Evolutionary conservation across 2,888 invertebrate species (phyloP).

Genomic region (Adela reaumurella): DNA sequence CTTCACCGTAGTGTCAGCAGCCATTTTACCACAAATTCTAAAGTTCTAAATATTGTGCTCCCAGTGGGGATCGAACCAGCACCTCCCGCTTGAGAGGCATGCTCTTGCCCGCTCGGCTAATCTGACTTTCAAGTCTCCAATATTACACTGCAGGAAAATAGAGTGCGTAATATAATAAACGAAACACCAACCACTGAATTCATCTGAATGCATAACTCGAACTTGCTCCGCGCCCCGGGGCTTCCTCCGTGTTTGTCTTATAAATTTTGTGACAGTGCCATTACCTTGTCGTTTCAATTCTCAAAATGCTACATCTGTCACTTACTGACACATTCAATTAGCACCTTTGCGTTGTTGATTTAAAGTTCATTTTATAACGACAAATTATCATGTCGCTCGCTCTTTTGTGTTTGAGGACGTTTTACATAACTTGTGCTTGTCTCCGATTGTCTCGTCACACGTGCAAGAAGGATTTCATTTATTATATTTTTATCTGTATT

Average conservation of each 20-base stretch:
- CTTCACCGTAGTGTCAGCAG: no score
- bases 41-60: no score
- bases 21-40: no score
- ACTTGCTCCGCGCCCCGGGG: neutral
- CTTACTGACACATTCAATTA: neutral
- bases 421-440: neutral
- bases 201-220: no score
- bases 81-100: no score
- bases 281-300: neutral
- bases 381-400: neutral
- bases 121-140: no score
- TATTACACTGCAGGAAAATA: no score
- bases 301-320: neutral
- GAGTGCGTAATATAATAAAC: no score
- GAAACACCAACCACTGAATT: no score
- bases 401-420: neutral
- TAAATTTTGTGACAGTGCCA: neutral
- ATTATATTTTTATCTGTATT: neutral
- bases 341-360: neutral
- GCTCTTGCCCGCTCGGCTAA: no score
- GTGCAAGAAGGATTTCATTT: neutral
- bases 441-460: neutral
- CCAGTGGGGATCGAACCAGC: no score
- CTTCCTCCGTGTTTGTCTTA: neutral
- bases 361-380: neutral